These are phyloP conservation scores for Aphrophora alni DNA, from an alignment of 2,888 invertebrate species.

Conservation along the genomic window DNA sequence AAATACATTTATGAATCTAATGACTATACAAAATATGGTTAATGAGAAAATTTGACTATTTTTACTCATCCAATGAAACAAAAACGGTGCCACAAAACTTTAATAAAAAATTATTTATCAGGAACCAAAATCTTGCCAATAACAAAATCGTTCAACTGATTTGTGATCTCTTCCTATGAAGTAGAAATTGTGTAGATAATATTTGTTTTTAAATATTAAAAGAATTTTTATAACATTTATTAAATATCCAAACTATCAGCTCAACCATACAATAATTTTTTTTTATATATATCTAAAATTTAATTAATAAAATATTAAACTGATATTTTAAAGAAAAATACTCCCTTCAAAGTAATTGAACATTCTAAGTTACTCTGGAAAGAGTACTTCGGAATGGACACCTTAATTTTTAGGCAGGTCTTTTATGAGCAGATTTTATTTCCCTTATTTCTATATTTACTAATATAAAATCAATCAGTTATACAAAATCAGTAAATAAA, in stretches of 20 bases:
- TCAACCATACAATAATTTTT: background rate
- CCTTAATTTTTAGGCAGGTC: slow-evolving; percentile 1
- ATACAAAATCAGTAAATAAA: background rate
- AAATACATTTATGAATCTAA: background rate
- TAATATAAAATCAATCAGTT: no score
- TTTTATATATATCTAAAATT: background rate
- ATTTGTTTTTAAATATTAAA: background rate
- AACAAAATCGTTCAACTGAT: background rate
- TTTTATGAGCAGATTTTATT: background rate
- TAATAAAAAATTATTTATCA: background rate
- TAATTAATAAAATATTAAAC: background rate
- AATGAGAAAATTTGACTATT: background rate
- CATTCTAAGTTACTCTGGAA: background rate
- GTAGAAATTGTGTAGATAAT: background rate
- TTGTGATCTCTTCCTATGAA: background rate
- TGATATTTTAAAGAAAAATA: background rate
- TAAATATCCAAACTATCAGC: background rate
- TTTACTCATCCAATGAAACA: background rate
- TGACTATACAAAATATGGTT: background rate
- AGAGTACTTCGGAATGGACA: background rate
- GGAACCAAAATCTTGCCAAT: background rate
- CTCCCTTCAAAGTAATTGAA: background rate
- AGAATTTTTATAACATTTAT: background rate
- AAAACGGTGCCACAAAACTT: background rate
- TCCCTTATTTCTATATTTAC: background rate